Percentiles rank a stretch among this genome's conserved stretches.
Conservation (phyloP, 2,797 vertebrate species). For the Danio tinwini region DNA sequence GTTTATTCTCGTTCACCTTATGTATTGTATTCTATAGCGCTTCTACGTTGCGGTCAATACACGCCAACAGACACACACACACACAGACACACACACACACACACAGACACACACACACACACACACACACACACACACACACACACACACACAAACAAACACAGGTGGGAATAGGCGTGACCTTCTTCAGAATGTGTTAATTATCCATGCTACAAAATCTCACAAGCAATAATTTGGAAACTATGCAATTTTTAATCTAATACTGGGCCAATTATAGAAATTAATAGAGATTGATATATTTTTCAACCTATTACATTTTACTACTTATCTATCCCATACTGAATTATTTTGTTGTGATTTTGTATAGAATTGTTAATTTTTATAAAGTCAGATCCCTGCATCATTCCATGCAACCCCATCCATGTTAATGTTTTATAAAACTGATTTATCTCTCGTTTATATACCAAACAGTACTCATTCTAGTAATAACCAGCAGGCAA, state of each 20-base stretch:
- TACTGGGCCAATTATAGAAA: conserved; percentile 83
- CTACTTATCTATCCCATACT: conserved; percentile 89
- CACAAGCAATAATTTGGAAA: conserved; percentile 94
- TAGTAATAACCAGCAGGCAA: conserved; percentile 83
- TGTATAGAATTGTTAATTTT: conserved; percentile 93
- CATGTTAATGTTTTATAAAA: conserved; percentile 87
- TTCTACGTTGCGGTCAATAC: conserved; percentile 72
- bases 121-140: too few species aligned
- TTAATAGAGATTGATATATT: conserved; percentile 88
- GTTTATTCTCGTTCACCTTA: conserved; percentile 73
- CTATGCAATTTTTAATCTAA: conserved; percentile 94
- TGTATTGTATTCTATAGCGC: conserved; percentile 79
- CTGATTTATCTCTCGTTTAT: conserved; percentile 87
- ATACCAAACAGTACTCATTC: conserved; percentile 75
- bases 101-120: conserved; percentile 72
- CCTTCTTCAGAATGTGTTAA: conserved; percentile 78
- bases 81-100: too few species aligned
- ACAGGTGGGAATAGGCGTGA: conserved; percentile 72
- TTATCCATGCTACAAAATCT: conserved; percentile 82
- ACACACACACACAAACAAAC: conserved; percentile 11
- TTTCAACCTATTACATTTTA: conserved; percentile 90
- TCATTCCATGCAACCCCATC: conserved; percentile 84
- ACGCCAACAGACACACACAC: too few species aligned
- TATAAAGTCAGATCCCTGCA: conserved; percentile 89
- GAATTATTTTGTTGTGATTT: conserved; percentile 94